phyloP scores from a whole-genome alignment of 2,113 vertebrate species.

The Azemiops feae region DNA sequence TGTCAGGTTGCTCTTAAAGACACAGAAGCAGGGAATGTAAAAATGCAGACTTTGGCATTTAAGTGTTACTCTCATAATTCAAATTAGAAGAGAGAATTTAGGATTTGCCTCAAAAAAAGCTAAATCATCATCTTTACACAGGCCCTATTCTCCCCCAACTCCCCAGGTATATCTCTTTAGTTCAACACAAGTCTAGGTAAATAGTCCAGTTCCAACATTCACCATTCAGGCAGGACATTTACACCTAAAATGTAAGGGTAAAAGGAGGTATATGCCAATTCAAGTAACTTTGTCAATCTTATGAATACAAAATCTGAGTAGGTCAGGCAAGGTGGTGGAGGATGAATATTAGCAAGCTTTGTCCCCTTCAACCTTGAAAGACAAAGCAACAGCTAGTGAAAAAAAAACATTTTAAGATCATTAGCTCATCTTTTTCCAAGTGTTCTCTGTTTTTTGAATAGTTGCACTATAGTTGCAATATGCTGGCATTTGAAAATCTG shows the following conservation, averaged over 20 bases:
- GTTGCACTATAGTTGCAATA: constrained; percentile 52
- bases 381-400: constrained; percentile 7
- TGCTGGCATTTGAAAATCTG: constrained; percentile 37
- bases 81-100: not conserved
- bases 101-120: not conserved
- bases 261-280: not conserved
- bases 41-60: not conserved
- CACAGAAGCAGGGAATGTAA: not conserved
- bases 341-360: not conserved
- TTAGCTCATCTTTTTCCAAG: constrained; percentile 55
- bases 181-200: not conserved
- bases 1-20: not conserved
- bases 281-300: not conserved
- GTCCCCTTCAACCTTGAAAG: constrained; percentile 23
- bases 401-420: constrained; percentile 55
- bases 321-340: not conserved
- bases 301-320: not conserved
- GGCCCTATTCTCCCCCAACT: not conserved
- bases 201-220: constrained; percentile 35
- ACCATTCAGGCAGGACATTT: constrained; percentile 36
- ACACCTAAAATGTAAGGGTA: constrained; percentile 5
- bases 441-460: constrained; percentile 28
- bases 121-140: not conserved
- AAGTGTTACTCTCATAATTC: not conserved
- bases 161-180: not conserved